Evolutionary conservation across 2,888 invertebrate species (phyloP), one percentile per base, ranked within the genome.

Genomic region (Dryadula phaetusa): DNA sequence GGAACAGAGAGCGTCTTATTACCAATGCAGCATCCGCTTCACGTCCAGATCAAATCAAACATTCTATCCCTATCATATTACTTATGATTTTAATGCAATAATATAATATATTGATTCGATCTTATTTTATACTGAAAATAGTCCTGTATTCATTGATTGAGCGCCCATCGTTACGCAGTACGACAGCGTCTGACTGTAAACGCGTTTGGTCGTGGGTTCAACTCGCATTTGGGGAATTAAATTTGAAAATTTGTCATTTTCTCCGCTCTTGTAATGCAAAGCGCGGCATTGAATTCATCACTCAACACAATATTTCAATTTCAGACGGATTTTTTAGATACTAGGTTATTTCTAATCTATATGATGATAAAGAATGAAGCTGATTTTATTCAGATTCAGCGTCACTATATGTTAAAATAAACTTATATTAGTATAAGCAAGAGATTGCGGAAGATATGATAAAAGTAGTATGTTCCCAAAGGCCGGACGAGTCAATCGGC

Each of bases 401-500:
- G n/a, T n/a, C 3, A 28, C n/a, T 25, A 16, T 28, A n/a, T 37
- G 8, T 20, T n/a, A 37, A 54, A 54, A 40, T 40, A 40, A 20
- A 34, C 8, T 22, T 56, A n/a, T 3, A 37, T 34, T 4, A 37
- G 52, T 66, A 66, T 42, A 37, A n/a, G 70, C 4, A 47, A 66
- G 79, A 78, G 85, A 88, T 88, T 90, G 85, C 88, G 87, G 88
- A 88, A 88, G 85, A 82, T 79, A 82, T 79, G 28, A 80, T 80
- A 82, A 79, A 81, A 77, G 78, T 78, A 78, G 77, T 79, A 74
- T 75, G 77, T 80, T 81, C 80, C 79, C 79, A 77, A 75, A 76
- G 82, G 85, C 91, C 91, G 92, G 92, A 92, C 82, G 90, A 89
- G 78, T 76, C 90, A 92, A 92, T 92, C 90, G 83, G 76, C 84